Conservation (phyloP, 2,888 invertebrate genomes). For the Pyrocoelia pectoralis region DNA sequence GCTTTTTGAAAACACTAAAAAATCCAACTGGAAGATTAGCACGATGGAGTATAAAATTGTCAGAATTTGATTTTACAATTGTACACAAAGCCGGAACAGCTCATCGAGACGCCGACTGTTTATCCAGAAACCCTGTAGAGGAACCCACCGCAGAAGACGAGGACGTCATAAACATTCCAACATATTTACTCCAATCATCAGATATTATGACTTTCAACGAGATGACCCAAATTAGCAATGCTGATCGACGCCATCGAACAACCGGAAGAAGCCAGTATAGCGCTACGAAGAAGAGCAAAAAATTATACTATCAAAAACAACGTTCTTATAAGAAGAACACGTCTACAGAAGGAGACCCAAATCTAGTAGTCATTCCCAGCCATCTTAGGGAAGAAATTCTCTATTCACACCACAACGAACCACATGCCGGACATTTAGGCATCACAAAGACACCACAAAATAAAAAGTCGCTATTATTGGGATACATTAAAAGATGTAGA, state of each 20-base stretch:
- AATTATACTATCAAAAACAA: slow-evolving; percentile 7
- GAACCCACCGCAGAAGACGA: neutral
- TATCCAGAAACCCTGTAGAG: slow-evolving; percentile 16
- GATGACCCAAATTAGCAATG: slow-evolving; percentile 6
- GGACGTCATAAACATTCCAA: slow-evolving; percentile 9
- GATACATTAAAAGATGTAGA: slow-evolving; percentile 22
- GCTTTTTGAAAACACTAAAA: slow-evolving; percentile 14
- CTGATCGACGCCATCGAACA: neutral
- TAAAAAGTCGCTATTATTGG: slow-evolving; percentile 30
- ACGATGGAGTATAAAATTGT: slow-evolving; percentile 22
- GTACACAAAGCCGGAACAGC: slow-evolving; percentile 18
- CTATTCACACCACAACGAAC: slow-evolving; percentile 14
- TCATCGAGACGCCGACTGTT: slow-evolving; percentile 24
- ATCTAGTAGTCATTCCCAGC: slow-evolving; percentile 11
- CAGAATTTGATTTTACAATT: slow-evolving; percentile 23
- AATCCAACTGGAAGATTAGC: slow-evolving; percentile 12
- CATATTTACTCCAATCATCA: slow-evolving; percentile 9
- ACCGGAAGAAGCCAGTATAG: neutral
- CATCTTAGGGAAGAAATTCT: slow-evolving; percentile 5
- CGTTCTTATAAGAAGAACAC: neutral
- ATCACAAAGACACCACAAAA: slow-evolving; percentile 20
- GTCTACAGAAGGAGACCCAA: neutral
- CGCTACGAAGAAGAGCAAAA: neutral
- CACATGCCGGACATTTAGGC: slow-evolving; percentile 15
- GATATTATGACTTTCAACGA: slow-evolving; percentile 11